phyloP scores from a whole-genome alignment of 2,888 invertebrate species.

The Pristionchus entomophagus region DNA sequence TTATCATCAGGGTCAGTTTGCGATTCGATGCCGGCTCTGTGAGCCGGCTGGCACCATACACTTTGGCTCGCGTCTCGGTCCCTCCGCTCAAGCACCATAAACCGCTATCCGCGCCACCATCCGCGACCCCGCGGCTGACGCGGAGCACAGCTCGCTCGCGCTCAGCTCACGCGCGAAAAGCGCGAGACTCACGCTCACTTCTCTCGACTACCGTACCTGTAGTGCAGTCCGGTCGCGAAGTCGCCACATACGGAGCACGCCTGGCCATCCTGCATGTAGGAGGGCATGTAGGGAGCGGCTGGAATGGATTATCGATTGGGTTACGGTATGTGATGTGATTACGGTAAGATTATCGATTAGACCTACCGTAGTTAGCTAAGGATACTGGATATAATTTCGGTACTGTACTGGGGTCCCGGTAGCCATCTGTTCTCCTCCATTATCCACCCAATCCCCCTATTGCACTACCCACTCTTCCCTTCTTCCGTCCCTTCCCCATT shows the following conservation, averaged over 20 bases:
- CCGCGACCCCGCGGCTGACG: neutral
- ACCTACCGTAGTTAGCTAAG: neutral
- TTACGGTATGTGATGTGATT: neutral
- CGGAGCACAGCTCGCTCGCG: neutral
- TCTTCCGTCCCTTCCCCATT: neutral
- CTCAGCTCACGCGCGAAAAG: neutral
- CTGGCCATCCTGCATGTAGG: slow-evolving; percentile 74
- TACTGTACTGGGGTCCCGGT: neutral
- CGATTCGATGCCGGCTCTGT: neutral
- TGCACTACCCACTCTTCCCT: neutral
- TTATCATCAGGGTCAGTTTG: neutral
- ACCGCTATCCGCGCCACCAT: neutral
- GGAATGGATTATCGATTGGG: slow-evolving; percentile 45
- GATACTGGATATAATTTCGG: neutral
- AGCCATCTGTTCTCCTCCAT: neutral
- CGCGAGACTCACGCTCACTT: neutral
- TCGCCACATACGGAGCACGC: slow-evolving; percentile 79
- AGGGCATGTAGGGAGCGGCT: slow-evolving; percentile 71
- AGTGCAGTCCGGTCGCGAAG: slow-evolving; percentile 78
- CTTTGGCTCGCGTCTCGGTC: neutral
- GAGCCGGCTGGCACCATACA: neutral
- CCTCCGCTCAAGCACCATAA: neutral
- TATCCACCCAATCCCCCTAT: neutral
- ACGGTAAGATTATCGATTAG: too few relatives aligned
- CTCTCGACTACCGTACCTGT: slow-evolving; percentile 72